Percentiles rank a stretch among this genome's conserved stretches.
Evolutionary conservation across 1,140 invertebrate species (phyloP).

Genomic region (Tetramorium parvispinum): DNA sequence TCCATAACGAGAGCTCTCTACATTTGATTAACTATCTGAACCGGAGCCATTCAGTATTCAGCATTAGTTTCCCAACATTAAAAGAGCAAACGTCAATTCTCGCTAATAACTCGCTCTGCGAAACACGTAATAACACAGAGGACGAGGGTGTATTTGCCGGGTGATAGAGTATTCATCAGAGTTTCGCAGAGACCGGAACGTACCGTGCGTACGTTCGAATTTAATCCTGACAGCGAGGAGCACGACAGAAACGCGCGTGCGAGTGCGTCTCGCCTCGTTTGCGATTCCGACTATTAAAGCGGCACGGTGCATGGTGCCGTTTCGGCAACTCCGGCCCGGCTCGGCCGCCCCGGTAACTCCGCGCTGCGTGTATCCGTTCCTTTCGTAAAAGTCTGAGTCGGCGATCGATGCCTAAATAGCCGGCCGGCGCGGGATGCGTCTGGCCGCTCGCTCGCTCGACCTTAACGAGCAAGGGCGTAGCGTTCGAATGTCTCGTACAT

Average conservation of each 20-base stretch:
- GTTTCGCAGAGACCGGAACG: not conserved
- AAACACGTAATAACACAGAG: not conserved
- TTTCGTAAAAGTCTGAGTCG: conserved; percentile 51
- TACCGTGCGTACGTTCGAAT: conserved; percentile 16
- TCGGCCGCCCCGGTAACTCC: not conserved
- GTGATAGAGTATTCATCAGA: conserved; percentile 36
- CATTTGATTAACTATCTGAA: not conserved
- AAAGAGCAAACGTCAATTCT: conserved; percentile 24
- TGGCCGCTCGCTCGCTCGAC: conserved; percentile 52
- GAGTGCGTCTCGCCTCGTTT: conserved; percentile 34
- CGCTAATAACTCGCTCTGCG: conserved; percentile 17
- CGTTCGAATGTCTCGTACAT: conserved; percentile 67
- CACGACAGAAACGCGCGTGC: not conserved
- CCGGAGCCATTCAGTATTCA: not conserved
- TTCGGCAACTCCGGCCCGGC: conserved; percentile 28
- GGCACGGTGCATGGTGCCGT: not conserved
- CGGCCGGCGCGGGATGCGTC: conserved; percentile 41
- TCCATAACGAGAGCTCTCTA: not conserved
- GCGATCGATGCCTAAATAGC: conserved; percentile 60
- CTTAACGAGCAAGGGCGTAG: conserved; percentile 70
- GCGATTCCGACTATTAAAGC: conserved; percentile 51
- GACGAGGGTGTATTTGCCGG: conserved; percentile 19
- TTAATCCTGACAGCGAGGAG: conserved; percentile 25
- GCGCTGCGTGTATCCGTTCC: conserved; percentile 40
- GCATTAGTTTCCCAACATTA: not conserved